A percentile compares a stretch with the other conserved stretches of the same genome.
Evolutionary conservation across 2,888 invertebrate species (phyloP).

Genomic region (Theristus sp.): DNA sequence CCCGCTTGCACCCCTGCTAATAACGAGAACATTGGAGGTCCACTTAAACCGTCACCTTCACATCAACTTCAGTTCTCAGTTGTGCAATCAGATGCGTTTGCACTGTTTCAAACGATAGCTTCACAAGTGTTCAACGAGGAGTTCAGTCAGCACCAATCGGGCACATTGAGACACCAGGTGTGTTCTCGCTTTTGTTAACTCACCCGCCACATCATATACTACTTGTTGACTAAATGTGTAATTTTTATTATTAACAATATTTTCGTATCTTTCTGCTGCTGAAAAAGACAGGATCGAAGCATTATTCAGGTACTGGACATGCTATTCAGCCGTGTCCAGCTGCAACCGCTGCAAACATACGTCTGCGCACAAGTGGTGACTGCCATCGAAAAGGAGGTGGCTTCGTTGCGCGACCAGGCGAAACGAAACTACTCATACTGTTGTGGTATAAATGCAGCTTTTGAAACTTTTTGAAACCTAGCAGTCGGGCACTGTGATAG

Average conservation of each 20-base stretch:
- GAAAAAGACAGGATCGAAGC: too few relatives aligned
- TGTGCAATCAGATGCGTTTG: constrained; percentile 31
- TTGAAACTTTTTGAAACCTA: too few relatives aligned
- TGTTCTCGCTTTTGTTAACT: too few relatives aligned
- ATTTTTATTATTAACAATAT: too few relatives aligned
- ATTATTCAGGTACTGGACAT: constrained; percentile 24
- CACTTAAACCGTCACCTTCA: constrained; percentile 19
- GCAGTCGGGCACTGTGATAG: too few relatives aligned
- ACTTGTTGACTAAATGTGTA: too few relatives aligned
- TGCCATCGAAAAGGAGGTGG: not conserved
- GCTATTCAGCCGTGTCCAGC: constrained; percentile 24
- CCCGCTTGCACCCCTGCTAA: too few relatives aligned
- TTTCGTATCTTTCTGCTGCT: too few relatives aligned
- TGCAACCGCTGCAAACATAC: constrained; percentile 25
- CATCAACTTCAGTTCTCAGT: constrained; percentile 34
- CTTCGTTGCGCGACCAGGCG: not conserved
- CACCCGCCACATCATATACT: too few relatives aligned
- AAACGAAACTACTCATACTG: constrained; percentile 25
- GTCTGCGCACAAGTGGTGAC: constrained; percentile 23
- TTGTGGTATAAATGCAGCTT: too few relatives aligned
- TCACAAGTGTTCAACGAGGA: constrained; percentile 21
- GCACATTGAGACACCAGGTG: not conserved
- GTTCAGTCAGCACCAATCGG: constrained; percentile 16
- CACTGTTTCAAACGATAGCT: constrained; percentile 70
- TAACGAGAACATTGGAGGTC: too few relatives aligned